These are phyloP conservation scores for Limnephilus rhombicus DNA, from an alignment of 2,888 invertebrate species.

Conservation along the genomic window DNA sequence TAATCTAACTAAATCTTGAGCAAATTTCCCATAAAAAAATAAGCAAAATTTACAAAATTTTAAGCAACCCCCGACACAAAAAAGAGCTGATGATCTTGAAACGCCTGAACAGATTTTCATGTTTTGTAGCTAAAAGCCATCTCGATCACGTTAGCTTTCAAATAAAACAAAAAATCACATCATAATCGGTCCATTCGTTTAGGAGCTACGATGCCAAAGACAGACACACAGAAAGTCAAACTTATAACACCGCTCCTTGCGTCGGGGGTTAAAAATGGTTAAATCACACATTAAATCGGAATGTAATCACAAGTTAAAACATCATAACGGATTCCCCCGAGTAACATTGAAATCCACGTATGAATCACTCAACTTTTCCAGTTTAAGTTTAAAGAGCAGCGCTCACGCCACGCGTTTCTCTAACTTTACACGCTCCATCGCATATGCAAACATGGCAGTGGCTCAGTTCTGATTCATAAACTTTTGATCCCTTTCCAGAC, in stretches of 20 bases:
- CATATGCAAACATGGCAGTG: conserved; percentile 35
- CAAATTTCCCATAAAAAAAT: neutral
- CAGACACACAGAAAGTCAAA: no score
- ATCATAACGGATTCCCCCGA: neutral
- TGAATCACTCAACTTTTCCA: conserved; percentile 45
- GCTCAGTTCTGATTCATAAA: conserved; percentile 58
- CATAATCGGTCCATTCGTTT: no score
- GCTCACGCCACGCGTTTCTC: neutral
- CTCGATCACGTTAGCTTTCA: no score
- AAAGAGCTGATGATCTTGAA: no score
- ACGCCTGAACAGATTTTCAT: no score
- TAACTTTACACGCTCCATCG: conserved; percentile 24
- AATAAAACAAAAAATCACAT: no score
- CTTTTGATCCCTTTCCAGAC: conserved; percentile 52
- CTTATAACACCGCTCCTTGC: no score
- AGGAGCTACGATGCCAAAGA: no score
- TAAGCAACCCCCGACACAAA: no score
- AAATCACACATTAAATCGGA: neutral
- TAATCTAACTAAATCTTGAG: neutral
- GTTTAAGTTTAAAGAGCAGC: conserved; percentile 21
- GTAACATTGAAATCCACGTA: neutral
- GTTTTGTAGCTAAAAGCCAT: no score
- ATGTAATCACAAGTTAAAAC: neutral
- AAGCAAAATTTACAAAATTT: no score
- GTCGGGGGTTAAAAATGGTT: neutral